Evolutionary conservation across 2,888 invertebrate genomes (phyloP), one percentile per base, ranked within the genome.

Genomic region (Epirrhoe tristata): DNA sequence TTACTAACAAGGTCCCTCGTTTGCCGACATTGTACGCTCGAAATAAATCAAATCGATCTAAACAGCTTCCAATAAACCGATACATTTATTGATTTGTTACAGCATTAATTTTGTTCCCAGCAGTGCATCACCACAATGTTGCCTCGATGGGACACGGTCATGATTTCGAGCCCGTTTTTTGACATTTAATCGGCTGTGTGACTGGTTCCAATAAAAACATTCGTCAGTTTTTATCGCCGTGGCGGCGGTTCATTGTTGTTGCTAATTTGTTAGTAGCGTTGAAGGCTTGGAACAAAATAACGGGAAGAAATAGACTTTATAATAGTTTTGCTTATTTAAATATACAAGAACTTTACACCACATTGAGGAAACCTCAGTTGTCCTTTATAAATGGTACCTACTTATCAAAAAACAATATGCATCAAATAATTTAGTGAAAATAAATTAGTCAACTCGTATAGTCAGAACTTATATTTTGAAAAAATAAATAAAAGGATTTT

Each of bases 61-160:
- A 90, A 89, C 88, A 88, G 91, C 90, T 92, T 89, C 91, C 89
- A 93, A 93, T 92, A 93, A 93, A 93, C 87, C 89, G 92, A 91
- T 88, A 92, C 90, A 91, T 93, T 93, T 93, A 93, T 93, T 93
- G 91, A 93, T 93, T 93, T 93, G 93, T 93, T 92, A 93, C 91
- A 93, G 88, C 82, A 87, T 87, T 88, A 92, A 93, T 92, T 93
- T 91, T 91, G 91, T 92, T 93, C 92, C 88, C 92, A 92, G 89
- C 89, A 86, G 87, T 83, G 88, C 82, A 85, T 82, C 88, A 83
- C 81, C 79, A 81, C 84, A 83, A 81, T 81, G 85, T 86, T 81
- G 83, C 79, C 72, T 76, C 63, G 67, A 63, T 80, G 81, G 81
- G 83, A 84, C 83, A 86, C 84, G 87, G 83, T 85, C 85, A 81